Evolutionary conservation across 1,140 invertebrate species (phyloP), one percentile per base, ranked within the genome.

Genomic region (Portunus trituberculatus): DNA sequence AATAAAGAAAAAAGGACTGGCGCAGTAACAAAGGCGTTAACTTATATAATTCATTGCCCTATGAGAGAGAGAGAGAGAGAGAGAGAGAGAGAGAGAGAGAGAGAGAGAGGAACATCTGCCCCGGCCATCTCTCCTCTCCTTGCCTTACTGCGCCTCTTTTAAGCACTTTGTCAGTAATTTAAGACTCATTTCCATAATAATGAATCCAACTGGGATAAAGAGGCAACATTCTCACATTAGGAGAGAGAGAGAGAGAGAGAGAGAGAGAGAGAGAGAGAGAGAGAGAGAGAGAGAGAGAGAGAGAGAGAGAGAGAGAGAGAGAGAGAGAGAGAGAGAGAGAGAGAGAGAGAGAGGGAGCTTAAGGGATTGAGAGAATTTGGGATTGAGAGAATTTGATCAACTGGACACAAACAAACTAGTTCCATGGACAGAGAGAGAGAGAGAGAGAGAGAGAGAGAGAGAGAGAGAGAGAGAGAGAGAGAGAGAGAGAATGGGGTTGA

Each of bases 211-310:
- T n/a, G n/a, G 67, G 67, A 0, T n/a, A 39, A 39, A 39, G n/a
- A 25, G 8, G 25, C 67, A 25, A n/a, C 67, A n/a, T 2, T 76
- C 67, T 76, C 67, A 76, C 67, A 76, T n/a, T n/a, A 76, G n/a
- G 14, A 1, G 16, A 32, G 29, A 31, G 29, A 32, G 29, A 87
- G 25, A 87, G 39, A 46, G 84, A 87, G 84, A 87, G 84, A 46
- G 84, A 29, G 83, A 29, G 83, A 29, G 83, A 39, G 84, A 39
- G 39, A 31, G 39, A 87, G 39, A 32, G 84, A 87, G 84, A 31
- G 84, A 87, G 84, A 87, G 84, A 87, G 84, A 87, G 84, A 87
- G 84, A 87, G 84, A 87, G 84, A 87, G 84, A 87, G 84, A 31
- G 84, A 87, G 84, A 87, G 84, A 87, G 84, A 87, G 84, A 87